Conservation (phyloP, 2,797 vertebrate species). For the Microhierax caerulescens region DNA sequence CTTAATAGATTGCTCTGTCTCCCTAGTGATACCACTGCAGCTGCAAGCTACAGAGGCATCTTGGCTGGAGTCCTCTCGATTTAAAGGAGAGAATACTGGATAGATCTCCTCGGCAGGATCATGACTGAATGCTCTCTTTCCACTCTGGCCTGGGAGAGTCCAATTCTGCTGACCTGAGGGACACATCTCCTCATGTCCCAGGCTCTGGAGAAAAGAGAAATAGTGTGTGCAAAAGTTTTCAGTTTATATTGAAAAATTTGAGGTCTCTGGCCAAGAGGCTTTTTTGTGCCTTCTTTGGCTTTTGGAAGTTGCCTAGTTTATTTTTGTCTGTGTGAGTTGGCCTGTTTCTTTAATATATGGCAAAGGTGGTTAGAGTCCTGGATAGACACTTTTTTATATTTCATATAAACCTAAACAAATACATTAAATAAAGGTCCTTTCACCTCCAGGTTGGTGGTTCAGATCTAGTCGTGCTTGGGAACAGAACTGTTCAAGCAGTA, state of each 20-base stretch:
- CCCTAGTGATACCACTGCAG: constrained; percentile 44
- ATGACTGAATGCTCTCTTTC: constrained; percentile 1
- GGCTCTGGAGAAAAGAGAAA: background rate
- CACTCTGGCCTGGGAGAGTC: background rate
- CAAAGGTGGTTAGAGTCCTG: background rate
- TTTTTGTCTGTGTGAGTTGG: constrained; percentile 29
- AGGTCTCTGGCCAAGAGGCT: background rate
- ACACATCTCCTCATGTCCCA: background rate
- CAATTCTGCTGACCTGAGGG: background rate
- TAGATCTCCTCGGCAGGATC: background rate
- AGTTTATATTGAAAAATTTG: background rate
- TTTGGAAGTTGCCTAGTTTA: constrained; percentile 30
- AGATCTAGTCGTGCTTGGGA: constrained; percentile 52
- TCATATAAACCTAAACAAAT: constrained; percentile 45
- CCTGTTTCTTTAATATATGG: constrained; percentile 39
- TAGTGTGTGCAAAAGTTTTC: background rate
- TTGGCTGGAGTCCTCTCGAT: constrained; percentile 34
- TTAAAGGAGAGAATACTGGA: background rate
- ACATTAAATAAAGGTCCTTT: constrained; percentile 48
- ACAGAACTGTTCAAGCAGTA: constrained; percentile 42
- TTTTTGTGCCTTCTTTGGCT: constrained; percentile 1
- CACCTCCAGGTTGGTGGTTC: constrained; percentile 52
- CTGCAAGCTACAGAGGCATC: constrained; percentile 45
- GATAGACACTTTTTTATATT: constrained; percentile 38
- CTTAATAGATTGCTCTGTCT: constrained; percentile 47